Evolutionary conservation across 2,113 vertebrate species (phyloP).

Genomic region (Notothenia rossii): DNA sequence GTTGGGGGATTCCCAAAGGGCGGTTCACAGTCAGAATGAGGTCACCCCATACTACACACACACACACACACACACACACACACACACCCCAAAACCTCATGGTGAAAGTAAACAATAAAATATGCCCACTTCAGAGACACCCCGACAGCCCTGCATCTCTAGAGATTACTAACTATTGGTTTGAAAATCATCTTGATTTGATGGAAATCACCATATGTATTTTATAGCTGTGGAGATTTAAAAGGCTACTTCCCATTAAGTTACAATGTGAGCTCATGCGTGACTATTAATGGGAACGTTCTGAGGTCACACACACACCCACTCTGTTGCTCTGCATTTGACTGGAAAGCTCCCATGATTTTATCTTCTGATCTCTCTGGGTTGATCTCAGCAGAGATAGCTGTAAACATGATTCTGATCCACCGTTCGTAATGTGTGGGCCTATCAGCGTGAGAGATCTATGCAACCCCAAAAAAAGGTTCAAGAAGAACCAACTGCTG

Average conservation of each 20-base stretch:
- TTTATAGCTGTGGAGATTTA: slow-evolving; percentile 52
- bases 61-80: slow-evolving; percentile 62
- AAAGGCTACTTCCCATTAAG: slow-evolving; percentile 17
- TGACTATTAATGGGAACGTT: too few relatives aligned
- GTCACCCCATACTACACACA: slow-evolving; percentile 70
- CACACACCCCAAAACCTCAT: slow-evolving; percentile 72
- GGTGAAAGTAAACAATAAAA: slow-evolving; percentile 72
- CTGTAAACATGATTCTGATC: background rate
- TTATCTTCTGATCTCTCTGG: background rate
- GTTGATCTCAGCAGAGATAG: background rate
- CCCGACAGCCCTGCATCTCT: slow-evolving; percentile 67
- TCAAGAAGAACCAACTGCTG: background rate
- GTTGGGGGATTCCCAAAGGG: slow-evolving; percentile 83
- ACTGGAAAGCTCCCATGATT: background rate
- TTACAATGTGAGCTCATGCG: slow-evolving; percentile 60
- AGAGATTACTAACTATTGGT: slow-evolving; percentile 71
- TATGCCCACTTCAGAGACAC: slow-evolving; percentile 65
- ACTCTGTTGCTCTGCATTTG: slow-evolving; percentile 6
- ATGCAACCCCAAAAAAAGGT: background rate
- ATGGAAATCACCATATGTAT: slow-evolving; percentile 66
- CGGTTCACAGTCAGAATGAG: slow-evolving; percentile 82
- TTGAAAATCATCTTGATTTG: slow-evolving; percentile 65
- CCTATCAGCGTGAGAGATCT: background rate
- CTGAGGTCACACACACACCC: slow-evolving; percentile 5
- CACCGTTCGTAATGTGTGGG: background rate